Evolutionary conservation across 2,113 vertebrate genomes (phyloP), one percentile per base, ranked within the genome.

Genomic region (Willisornis vidua): DNA sequence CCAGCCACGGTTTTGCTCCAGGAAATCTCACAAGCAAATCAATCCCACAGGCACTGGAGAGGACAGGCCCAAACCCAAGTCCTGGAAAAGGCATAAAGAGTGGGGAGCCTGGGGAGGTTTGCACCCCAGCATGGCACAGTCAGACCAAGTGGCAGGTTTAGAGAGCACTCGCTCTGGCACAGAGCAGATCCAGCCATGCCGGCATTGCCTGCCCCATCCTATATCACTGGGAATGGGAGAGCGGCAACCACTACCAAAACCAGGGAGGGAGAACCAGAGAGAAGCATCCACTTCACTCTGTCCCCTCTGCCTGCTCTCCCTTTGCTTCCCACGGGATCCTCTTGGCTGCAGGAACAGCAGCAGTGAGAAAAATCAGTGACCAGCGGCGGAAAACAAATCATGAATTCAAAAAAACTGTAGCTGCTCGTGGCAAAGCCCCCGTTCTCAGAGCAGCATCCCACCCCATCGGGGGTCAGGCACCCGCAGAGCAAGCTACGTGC

Each of bases 401-500:
- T 2, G 57, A 89, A 75, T 76, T 51, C 5, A 77, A 79, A 79
- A 77, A 84, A 43, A 9, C 51, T 35, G 63, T 93, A 95, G 94
- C 93, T 93, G 93, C 87, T 83, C 3, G 1, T 13, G 49, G 89
- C 82, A 73, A 37, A 96, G 87, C 61, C 73, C 70, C 4, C 14
- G 86, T 72, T 93, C 81, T 87, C 83, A 91, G 83, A 94, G 90
- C 37, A 8, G 8, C 57, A 74, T 59, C 85, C 92, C 87, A 63
- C 71, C 86, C 89, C 43, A 5, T 5, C 8, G 7, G 65, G 76
- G 85, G 77, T 93, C 90, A 91, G 73, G 63, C 61, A 20, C 23
- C 84, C 94, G 62, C 7, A 1, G 68, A 33, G 82, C 0, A 26
- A 93, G 73, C 78, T 96, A 89, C 82, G 62, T 89, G 91, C 71